Base-by-base conservation (phyloP, 1,140 invertebrate genomes). In the Musca vetustissima region DNA sequence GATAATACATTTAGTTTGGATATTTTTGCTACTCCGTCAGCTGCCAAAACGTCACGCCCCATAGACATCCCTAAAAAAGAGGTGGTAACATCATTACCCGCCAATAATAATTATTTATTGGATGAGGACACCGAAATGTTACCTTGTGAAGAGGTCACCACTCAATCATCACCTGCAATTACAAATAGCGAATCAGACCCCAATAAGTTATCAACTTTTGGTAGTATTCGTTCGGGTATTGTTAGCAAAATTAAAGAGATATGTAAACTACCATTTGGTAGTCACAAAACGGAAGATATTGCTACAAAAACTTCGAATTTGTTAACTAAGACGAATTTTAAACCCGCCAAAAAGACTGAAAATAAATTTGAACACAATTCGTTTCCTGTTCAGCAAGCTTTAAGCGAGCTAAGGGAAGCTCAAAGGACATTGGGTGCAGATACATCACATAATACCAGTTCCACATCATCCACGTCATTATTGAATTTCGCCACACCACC, bases 231-330 rank as follows among this genome's bases (percentile, higher is more conserved):
- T 19, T 43, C 32, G 32, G 48, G 65, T 57, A 61, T 66, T 64
- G 69, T 67, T 22, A 67, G 52, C 24, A 70, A 67, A 57, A 67
- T 70, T 19, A 67, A 70, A 70, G 59, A 48, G 0, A 52, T 69
- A 25, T 69, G 68, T 25, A 69, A 69, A 15, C 25, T 25, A 15
- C 64, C 64, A 14, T 69, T 69, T n/a, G 53, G 25, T 17, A 66
- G 22, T 15, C 57, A 19, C 7, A 24, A 49, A 50, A 50, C 21
- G 9, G 11, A 43, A 9, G 28, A 43, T 7, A 9, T 36, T 9
- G 36, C 36, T 28, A 19, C 57, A 21, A 52, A 22, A 21, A 21
- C 57, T 19, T 19, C 28, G 6, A 6, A 2, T 19, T 21, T 61
- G 43, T 2, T 43, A 1, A 24, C 50, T 19, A 64, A 28, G 19